Evolutionary conservation across 2,113 vertebrate species (phyloP), one percentile per base, ranked within the genome.

Genomic region (Peucedramus taeniatus): DNA sequence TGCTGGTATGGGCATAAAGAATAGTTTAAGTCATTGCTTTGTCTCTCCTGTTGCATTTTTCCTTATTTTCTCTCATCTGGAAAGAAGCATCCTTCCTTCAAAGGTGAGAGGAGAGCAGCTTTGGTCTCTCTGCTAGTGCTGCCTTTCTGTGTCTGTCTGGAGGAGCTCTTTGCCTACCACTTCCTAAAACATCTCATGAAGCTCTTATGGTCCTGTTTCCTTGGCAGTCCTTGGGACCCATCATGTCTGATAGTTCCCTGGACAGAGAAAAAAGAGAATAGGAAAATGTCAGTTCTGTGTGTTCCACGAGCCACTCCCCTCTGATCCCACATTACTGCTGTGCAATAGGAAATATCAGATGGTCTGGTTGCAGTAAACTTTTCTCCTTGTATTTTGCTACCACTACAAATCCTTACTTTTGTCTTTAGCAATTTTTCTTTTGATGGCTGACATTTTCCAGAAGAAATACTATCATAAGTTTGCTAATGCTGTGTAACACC

Each of bases 171-270:
- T 84, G 54, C 64, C 33, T 74, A 28, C 30, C 42, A 24, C 4
- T 42, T 37, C 33, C 1, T 72, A 31, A 23, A 1, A 1, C 28
- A 42, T 27, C 15, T 74, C 3, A 0, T 4, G 4, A 69, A 74
- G 16, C 39, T 35, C 19, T 4, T 35, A 9, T 9, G 15, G 14
- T 56, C 35, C 64, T 50, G 10, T 81, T 83, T 59, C n/a, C 60
- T 60, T 72, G 49, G 47, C 51, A 63, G 47, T 30, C 47, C n/a
- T 21, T 8, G 8, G 78, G 23, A n/a, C 13, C 3, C 44, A 20
- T 42, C 17, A 14, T 45, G 28, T 15, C 61, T 4, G 12, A 27
- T 27, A 81, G 37, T 64, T 87, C n/a, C 15, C n/a, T 70, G 17
- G n/a, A 75, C n/a, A 77, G 16, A n/a, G 30, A 60, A 61, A 22